phyloP scores from a whole-genome alignment of 2,113 vertebrate species.

The Chunga burmeisteri region DNA sequence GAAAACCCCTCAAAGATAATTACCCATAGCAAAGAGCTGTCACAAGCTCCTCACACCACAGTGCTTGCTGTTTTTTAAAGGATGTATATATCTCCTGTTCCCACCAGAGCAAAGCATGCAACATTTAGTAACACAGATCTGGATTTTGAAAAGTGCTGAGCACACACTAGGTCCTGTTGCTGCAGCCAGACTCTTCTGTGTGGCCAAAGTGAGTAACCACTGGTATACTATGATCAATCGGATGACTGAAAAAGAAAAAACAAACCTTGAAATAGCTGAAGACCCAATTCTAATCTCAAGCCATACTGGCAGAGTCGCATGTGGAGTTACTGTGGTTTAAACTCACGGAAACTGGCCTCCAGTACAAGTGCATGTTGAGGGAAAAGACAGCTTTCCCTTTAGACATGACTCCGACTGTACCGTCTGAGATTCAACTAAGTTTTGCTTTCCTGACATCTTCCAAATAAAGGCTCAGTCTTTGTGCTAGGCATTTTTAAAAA shows the following conservation, averaged over 20 bases:
- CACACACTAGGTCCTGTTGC: not conserved
- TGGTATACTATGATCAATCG: not conserved
- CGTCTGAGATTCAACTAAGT: conserved; percentile 25
- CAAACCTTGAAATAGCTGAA: not conserved
- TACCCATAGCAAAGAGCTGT: not conserved
- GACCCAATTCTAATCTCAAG: not conserved
- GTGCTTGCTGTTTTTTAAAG: not conserved
- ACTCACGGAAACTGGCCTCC: conserved; percentile 45
- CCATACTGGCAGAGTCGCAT: not conserved
- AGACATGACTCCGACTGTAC: not conserved
- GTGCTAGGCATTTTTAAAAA: conserved; percentile 32
- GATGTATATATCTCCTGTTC: not conserved
- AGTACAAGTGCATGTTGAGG: not conserved
- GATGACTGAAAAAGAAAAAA: not conserved
- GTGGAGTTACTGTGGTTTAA: not conserved
- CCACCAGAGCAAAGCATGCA: not conserved
- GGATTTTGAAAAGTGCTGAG: not conserved
- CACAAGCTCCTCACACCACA: not conserved
- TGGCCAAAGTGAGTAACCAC: not conserved
- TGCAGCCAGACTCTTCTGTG: fast-evolving
- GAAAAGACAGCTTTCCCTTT: conserved; percentile 28
- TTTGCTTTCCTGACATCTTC: not conserved
- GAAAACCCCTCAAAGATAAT: not conserved
- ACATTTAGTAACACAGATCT: not conserved
- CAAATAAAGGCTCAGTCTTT: conserved; percentile 31